Evolutionary conservation across 1,140 invertebrate genomes (phyloP).

Genomic region (Apocrypta bakeri): DNA sequence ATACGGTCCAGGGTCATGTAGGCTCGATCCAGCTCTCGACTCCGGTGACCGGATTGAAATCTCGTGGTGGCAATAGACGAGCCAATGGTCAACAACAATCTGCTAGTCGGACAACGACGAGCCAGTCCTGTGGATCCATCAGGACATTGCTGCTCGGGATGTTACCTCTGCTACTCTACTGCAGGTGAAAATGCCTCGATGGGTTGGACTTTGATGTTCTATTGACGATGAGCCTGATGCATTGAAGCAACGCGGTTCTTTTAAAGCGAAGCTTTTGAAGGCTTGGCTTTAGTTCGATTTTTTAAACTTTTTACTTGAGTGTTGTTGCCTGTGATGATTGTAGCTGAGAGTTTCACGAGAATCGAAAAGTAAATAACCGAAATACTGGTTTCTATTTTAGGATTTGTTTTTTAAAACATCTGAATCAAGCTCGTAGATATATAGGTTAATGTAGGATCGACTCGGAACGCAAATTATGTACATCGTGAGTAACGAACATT

Average conservation of each 20-base stretch:
- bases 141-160: neutral
- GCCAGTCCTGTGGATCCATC: neutral
- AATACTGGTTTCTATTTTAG: no score
- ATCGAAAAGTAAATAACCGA: neutral
- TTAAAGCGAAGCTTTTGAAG: slow-evolving; percentile 9
- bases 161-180: slow-evolving; percentile 1
- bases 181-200: slow-evolving; percentile 40
- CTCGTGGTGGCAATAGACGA: neutral
- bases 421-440: no score
- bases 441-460: no score
- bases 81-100: neutral
- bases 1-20: slow-evolving; percentile 57
- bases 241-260: neutral
- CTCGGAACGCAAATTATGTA: no score
- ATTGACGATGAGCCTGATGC: neutral
- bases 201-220: neutral
- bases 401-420: no score
- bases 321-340: neutral
- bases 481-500: no score
- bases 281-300: neutral
- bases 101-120: neutral
- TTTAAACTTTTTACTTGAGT: neutral
- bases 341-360: neutral
- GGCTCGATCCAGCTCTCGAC: slow-evolving; percentile 45
- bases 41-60: neutral